Conservation (phyloP, 2,888 invertebrate species). For the Priocnemis perturbator region DNA sequence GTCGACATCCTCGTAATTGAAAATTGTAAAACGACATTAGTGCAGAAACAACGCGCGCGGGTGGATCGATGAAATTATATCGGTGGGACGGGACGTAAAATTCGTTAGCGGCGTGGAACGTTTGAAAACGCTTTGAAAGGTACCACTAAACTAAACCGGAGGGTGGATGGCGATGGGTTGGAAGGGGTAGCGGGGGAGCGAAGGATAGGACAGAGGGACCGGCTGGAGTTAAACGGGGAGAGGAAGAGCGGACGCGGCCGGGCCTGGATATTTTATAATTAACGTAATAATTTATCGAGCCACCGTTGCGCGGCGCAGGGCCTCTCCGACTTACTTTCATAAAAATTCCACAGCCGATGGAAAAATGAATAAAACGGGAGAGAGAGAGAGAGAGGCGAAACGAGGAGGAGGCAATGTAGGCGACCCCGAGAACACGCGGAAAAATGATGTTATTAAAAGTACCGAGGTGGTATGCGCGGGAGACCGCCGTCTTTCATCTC, state of each 20-base stretch:
- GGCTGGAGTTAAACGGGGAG: slow-evolving; percentile 4
- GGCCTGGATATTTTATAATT: slow-evolving; percentile 60
- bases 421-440: slow-evolving; percentile 25
- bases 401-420: slow-evolving; percentile 19
- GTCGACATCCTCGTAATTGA: no score
- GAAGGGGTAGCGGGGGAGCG: not conserved
- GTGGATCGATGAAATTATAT: no score
- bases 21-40: no score
- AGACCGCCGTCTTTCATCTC: not conserved
- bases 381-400: slow-evolving; percentile 5
- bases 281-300: slow-evolving; percentile 63
- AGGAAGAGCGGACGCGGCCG: not conserved
- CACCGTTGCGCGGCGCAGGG: slow-evolving; percentile 18
- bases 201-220: not conserved
- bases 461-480: slow-evolving; percentile 17
- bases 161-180: not conserved
- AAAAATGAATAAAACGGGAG: slow-evolving; percentile 45
- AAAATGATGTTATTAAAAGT: slow-evolving; percentile 59
- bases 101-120: no score
- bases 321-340: slow-evolving; percentile 52
- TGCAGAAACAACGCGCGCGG: no score
- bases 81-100: no score
- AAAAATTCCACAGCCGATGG: slow-evolving; percentile 59
- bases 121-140: slow-evolving; percentile 3
- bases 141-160: not conserved